A percentile compares a stretch with the other conserved stretches of the same genome.
phyloP scores from a whole-genome alignment of 2,888 invertebrate species.

The Aphodius granarius region DNA sequence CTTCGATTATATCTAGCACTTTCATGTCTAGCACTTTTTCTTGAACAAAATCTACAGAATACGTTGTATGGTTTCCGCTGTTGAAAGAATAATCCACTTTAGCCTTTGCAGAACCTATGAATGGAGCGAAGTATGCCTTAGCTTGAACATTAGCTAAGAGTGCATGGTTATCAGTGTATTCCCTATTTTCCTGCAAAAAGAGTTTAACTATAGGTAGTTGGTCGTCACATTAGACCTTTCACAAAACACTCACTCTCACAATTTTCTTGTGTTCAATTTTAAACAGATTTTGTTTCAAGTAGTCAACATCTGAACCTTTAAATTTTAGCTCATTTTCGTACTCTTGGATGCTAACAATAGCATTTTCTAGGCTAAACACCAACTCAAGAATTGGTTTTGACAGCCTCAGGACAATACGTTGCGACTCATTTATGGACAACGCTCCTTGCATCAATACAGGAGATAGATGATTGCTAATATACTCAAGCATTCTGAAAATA shows the following conservation, averaged over 20 bases:
- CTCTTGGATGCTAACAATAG: conserved; percentile 5
- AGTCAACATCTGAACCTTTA: neutral
- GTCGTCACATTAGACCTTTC: neutral
- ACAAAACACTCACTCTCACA: neutral
- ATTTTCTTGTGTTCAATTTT: neutral
- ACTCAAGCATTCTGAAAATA: conserved; percentile 23
- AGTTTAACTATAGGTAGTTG: neutral
- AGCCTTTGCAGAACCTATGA: neutral
- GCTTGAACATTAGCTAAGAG: neutral
- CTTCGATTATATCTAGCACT: neutral
- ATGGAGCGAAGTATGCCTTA: neutral
- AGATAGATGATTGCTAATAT: conserved; percentile 29
- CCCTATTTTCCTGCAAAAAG: neutral
- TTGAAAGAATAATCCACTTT: neutral
- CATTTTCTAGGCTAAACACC: conserved; percentile 44
- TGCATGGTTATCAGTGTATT: neutral
- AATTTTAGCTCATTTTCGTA: conserved; percentile 19
- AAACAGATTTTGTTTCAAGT: neutral
- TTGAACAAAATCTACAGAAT: neutral
- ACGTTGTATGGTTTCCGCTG: neutral
- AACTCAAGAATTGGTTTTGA: conserved; percentile 48
- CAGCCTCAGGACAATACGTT: conserved; percentile 44
- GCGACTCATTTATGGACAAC: conserved; percentile 45
- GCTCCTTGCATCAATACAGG: conserved; percentile 45
- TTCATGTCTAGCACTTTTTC: conserved; percentile 32